Evolutionary conservation across 2,113 vertebrate genomes (phyloP).

Genomic region (Ophiodon elongatus): DNA sequence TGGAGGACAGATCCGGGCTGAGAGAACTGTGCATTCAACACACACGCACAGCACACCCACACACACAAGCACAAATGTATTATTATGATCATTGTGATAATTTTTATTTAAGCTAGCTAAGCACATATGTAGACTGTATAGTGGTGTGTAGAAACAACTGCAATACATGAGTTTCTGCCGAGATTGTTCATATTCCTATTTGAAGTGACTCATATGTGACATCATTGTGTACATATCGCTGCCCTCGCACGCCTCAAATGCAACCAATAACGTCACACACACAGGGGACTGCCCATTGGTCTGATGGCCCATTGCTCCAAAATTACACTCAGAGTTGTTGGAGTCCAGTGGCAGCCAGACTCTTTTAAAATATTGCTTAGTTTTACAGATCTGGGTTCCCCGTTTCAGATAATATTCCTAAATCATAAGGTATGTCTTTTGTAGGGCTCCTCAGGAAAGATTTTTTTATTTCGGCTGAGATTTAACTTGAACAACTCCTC

Average conservation of each 20-base stretch:
- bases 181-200: background rate
- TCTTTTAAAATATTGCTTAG: background rate
- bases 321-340: background rate
- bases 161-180: background rate
- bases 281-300: background rate
- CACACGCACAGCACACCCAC: conserved; percentile 43
- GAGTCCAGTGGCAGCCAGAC: background rate
- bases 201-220: background rate
- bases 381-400: background rate
- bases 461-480: background rate
- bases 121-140: background rate
- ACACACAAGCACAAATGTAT: conserved; percentile 61
- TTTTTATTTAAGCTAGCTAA: background rate
- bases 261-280: background rate
- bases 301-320: background rate
- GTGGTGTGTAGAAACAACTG: background rate
- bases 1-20: conserved; percentile 54
- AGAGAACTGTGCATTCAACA: conserved; percentile 9
- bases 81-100: background rate
- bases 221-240: background rate
- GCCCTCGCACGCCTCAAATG: background rate
- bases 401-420: background rate
- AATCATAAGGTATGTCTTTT: background rate
- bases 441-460: background rate
- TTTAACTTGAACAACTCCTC: background rate